A percentile compares a stretch with the other conserved stretches of the same genome.
These are phyloP conservation scores for Microcebus tavaratra DNA, from an alignment of 2,113 vertebrate species.

Conservation along the genomic window DNA sequence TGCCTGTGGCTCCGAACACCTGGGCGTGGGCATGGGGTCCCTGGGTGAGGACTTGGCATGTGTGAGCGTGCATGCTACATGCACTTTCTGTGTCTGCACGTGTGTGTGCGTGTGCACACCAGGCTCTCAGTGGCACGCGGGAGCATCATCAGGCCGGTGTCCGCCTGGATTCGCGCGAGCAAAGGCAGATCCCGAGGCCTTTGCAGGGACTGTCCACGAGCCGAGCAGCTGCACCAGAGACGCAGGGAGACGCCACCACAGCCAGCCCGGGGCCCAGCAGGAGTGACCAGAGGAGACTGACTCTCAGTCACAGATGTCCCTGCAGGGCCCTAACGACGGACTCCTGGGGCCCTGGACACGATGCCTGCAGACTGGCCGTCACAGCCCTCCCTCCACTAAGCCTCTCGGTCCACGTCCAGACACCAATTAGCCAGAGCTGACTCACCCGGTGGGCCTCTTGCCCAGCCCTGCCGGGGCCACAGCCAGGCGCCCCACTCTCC, in stretches of 20 bases:
- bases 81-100: rapidly evolving
- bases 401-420: background rate
- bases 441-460: background rate
- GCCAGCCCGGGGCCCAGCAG: background rate
- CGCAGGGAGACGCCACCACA: rapidly evolving
- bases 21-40: background rate
- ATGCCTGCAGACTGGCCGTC: background rate
- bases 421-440: background rate
- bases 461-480: background rate
- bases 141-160: rapidly evolving
- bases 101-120: background rate
- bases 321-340: rapidly evolving
- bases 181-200: background rate
- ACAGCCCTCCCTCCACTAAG: background rate
- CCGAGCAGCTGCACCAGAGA: background rate
- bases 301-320: background rate
- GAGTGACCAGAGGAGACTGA: rapidly evolving
- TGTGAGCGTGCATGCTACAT: rapidly evolving
- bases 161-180: background rate
- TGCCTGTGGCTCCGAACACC: too few relatives aligned
- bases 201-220: background rate
- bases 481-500: background rate
- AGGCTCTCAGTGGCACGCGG: background rate
- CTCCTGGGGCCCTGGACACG: background rate
- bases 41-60: background rate